Evolutionary conservation across 2,797 vertebrate species (phyloP).

Genomic region (Tokudaia tokunoshimensis): DNA sequence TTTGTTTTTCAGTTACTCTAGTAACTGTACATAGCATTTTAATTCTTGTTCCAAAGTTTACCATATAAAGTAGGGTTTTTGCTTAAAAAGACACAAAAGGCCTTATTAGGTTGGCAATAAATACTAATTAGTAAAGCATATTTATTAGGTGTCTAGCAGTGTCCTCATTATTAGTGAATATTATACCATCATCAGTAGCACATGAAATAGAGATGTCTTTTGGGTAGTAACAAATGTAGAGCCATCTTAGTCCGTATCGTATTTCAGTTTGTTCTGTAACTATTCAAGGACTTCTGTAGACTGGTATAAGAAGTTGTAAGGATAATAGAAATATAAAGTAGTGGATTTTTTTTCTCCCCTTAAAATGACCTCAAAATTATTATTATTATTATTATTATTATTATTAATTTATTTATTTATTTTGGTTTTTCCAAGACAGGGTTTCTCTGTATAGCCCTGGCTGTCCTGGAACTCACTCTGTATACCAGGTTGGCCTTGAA

Average conservation of each 20-base stretch:
- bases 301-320: slow-evolving; percentile 48
- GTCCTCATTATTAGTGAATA: slow-evolving; percentile 31
- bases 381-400: too few relatives aligned
- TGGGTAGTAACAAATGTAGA: slow-evolving; percentile 15
- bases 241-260: neutral
- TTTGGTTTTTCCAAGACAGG: too few relatives aligned
- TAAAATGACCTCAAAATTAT: slow-evolving; percentile 47
- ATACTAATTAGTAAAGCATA: neutral
- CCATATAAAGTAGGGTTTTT: slow-evolving; percentile 57
- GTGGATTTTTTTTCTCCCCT: neutral
- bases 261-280: slow-evolving; percentile 44
- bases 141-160: slow-evolving; percentile 40
- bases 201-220: slow-evolving; percentile 44
- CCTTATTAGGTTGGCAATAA: slow-evolving; percentile 47
- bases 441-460: too few relatives aligned
- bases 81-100: slow-evolving; percentile 22
- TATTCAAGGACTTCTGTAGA: slow-evolving; percentile 34
- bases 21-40: slow-evolving; percentile 23
- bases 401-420: too few relatives aligned
- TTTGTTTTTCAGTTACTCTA: slow-evolving; percentile 58
- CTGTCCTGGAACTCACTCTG: too few relatives aligned
- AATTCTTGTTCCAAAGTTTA: slow-evolving; percentile 60
- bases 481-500: too few relatives aligned
- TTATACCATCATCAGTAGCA: slow-evolving; percentile 20
- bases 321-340: slow-evolving; percentile 52